Evolutionary conservation across 2,888 invertebrate genomes (phyloP).

Genomic region (Cephus rjabovi): DNA sequence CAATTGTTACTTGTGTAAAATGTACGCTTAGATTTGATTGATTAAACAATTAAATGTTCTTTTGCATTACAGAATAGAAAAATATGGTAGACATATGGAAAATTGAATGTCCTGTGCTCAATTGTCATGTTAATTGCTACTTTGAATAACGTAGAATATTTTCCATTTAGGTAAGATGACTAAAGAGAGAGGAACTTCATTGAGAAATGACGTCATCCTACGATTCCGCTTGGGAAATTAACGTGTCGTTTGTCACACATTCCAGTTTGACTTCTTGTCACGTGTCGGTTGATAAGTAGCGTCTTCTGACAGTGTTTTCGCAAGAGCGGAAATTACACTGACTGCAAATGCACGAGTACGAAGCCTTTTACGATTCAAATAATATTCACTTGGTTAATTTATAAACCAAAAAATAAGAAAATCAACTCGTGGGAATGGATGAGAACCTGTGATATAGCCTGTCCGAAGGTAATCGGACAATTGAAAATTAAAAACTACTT

Average conservation of each 20-base stretch:
- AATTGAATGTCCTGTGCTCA: background rate
- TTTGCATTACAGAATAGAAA: background rate
- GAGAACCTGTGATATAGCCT: background rate
- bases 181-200: background rate
- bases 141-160: background rate
- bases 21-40: background rate
- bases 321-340: background rate
- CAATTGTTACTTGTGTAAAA: background rate
- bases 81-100: background rate
- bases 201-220: background rate
- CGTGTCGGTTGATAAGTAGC: background rate
- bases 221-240: background rate
- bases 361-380: background rate
- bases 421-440: background rate
- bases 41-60: background rate
- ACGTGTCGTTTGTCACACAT: background rate
- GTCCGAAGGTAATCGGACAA: background rate
- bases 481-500: background rate
- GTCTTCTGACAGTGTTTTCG: background rate
- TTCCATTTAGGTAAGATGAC: background rate
- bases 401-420: too few species aligned
- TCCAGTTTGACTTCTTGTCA: background rate
- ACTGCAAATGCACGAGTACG: background rate
- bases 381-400: background rate
- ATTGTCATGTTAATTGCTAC: background rate